Conservation (phyloP, 2,113 vertebrate species). For the Triplophysa rosa region DNA sequence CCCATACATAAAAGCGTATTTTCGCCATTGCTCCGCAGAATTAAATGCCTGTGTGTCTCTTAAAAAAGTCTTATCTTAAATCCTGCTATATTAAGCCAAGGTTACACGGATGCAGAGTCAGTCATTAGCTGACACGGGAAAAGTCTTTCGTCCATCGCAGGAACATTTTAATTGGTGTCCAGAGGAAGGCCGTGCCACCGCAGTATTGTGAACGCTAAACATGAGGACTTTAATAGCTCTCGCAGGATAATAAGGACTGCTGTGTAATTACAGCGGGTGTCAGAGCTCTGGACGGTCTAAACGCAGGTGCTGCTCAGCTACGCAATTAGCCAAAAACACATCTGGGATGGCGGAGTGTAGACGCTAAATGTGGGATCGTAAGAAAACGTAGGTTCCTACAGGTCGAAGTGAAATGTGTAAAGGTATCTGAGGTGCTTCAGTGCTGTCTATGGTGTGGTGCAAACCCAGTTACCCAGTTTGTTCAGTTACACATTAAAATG, state of each 20-base stretch:
- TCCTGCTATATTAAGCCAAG: constrained; percentile 31
- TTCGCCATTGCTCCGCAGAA: constrained; percentile 2
- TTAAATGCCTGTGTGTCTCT: constrained; percentile 12
- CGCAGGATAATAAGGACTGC: not conserved
- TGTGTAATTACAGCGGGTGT: constrained; percentile 22
- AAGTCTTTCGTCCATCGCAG: not conserved
- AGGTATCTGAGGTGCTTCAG: no score
- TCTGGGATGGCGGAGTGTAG: not conserved
- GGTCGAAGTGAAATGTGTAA: not conserved
- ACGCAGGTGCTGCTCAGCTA: constrained; percentile 1
- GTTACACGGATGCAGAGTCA: constrained; percentile 13
- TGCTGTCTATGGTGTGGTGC: no score
- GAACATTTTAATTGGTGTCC: constrained; percentile 35
- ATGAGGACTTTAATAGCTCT: constrained; percentile 5
- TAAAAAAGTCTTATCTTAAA: constrained; percentile 12
- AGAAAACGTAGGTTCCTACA: not conserved
- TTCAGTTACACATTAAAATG: no score
- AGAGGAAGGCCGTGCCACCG: not conserved
- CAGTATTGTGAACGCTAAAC: constrained; percentile 14
- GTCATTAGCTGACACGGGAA: constrained; percentile 5
- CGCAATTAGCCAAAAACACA: constrained; percentile 8
- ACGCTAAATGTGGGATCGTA: constrained; percentile 17
- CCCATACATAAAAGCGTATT: constrained; percentile 48
- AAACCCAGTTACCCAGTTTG: no score
- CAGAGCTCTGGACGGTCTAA: constrained; percentile 23